These are phyloP conservation scores for Holacanthus passer DNA, from an alignment of 2,113 vertebrate species.

Conservation along the genomic window DNA sequence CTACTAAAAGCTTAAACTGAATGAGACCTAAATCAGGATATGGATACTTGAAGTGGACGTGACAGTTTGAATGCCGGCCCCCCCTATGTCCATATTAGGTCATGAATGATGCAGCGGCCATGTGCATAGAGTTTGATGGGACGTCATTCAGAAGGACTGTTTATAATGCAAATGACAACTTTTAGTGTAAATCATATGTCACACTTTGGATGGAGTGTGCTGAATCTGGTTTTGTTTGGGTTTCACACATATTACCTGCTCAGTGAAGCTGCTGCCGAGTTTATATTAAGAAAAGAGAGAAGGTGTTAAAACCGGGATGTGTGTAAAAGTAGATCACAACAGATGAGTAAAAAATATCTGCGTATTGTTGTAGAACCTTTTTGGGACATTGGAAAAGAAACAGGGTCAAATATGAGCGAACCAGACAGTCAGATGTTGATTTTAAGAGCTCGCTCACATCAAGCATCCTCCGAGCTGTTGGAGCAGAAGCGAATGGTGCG, in stretches of 20 bases:
- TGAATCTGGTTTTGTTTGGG: constrained; percentile 31
- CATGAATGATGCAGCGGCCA: constrained; percentile 34
- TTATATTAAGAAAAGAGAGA: constrained; percentile 51
- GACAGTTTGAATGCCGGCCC: constrained; percentile 14
- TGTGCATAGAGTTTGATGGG: not conserved
- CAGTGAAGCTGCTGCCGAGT: not conserved
- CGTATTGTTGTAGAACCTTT: constrained; percentile 43
- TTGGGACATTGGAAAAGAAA: constrained; percentile 1
- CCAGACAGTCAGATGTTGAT: constrained; percentile 1
- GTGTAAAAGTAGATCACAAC: constrained; percentile 85
- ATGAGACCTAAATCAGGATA: constrained; percentile 21
- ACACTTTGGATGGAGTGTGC: not conserved
- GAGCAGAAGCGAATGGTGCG: not conserved
- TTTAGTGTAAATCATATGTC: constrained; percentile 42
- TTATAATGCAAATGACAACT: constrained; percentile 29
- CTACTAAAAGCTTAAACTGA: constrained; percentile 6
- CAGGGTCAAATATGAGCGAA: not conserved
- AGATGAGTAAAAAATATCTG: not conserved
- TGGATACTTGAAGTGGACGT: constrained; percentile 16
- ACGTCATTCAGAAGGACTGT: constrained; percentile 35
- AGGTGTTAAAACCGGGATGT: constrained; percentile 81
- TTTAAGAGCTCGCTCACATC: not conserved
- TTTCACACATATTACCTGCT: constrained; percentile 15
- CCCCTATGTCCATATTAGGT: constrained; percentile 61
- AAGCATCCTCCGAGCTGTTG: not conserved